Evolutionary conservation across 2,113 vertebrate genomes (phyloP).

Genomic region (Syrmaticus mikado): DNA sequence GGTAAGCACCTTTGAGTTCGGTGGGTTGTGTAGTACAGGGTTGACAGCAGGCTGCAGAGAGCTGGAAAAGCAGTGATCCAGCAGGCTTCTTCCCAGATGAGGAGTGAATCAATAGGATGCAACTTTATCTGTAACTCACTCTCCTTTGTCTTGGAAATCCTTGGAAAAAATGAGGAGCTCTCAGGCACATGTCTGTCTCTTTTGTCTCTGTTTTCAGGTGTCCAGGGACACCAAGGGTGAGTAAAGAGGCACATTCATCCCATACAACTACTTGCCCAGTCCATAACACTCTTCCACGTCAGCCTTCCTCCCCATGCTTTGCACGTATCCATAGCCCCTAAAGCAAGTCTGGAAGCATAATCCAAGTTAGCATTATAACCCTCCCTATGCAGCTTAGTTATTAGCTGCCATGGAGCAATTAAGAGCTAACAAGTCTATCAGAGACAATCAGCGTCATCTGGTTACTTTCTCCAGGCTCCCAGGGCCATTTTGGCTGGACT

Average conservation of each 20-base stretch:
- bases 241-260: not conserved
- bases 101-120: not conserved
- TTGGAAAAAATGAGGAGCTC: not conserved
- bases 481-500: not conserved
- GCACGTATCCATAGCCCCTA: not conserved
- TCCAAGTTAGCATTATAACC: not conserved
- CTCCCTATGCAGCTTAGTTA: not conserved
- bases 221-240: not conserved
- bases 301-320: not conserved
- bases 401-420: not conserved
- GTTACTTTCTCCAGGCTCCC: not conserved
- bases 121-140: not conserved
- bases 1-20: not conserved
- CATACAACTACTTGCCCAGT: not conserved
- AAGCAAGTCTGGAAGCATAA: not conserved
- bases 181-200: not conserved
- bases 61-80: not conserved
- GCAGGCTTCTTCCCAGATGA: not conserved
- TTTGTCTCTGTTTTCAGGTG: not conserved
- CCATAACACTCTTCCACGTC: not conserved
- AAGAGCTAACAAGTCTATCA: not conserved
- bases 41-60: not conserved
- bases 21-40: not conserved
- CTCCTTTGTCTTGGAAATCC: not conserved
- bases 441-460: not conserved